Conservation (phyloP, 2,797 vertebrate species). For the Babyrousa celebensis region DNA sequence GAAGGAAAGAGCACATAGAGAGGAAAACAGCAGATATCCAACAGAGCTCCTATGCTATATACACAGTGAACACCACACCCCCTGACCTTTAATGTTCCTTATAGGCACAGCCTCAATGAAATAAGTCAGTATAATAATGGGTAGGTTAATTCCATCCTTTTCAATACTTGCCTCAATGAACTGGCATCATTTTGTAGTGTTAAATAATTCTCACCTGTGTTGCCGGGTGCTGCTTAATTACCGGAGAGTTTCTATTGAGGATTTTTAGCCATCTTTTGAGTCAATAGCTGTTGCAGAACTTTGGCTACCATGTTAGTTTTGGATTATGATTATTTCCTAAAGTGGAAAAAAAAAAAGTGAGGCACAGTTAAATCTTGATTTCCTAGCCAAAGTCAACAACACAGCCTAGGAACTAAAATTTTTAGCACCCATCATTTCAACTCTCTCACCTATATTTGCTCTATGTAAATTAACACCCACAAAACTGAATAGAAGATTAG, state of each 20-base stretch:
- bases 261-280: neutral
- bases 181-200: neutral
- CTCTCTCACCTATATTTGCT: conserved; percentile 14
- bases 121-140: neutral
- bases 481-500: conserved; percentile 25
- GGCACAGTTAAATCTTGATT: conserved; percentile 28
- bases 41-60: neutral
- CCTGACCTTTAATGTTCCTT: neutral
- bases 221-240: neutral
- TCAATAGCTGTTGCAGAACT: neutral
- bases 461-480: conserved; percentile 47
- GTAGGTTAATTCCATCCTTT: neutral
- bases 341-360: neutral
- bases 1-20: neutral
- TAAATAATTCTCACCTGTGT: neutral
- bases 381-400: conserved; percentile 50
- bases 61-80: neutral
- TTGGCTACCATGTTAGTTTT: conserved; percentile 12
- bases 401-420: conserved; percentile 28
- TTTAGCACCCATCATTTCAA: conserved; percentile 11
- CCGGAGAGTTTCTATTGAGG: neutral
- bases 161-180: neutral
- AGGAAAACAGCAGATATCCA: neutral
- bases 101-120: neutral
- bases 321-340: neutral